Evolutionary conservation across 2,888 invertebrate species (phyloP).

Genomic region (Silvanus unidentatus): DNA sequence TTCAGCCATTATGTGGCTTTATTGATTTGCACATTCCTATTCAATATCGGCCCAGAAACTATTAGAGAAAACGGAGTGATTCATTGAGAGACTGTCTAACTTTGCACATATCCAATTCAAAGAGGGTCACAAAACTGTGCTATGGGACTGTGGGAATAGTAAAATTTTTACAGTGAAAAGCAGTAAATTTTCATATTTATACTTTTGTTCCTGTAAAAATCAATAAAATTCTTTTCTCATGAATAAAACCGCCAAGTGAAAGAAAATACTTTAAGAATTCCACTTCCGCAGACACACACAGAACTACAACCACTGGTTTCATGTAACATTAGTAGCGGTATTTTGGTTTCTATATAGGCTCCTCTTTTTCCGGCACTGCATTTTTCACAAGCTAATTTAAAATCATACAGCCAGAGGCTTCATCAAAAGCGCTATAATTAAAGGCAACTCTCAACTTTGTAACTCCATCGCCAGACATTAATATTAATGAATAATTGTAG

Average conservation of each 20-base stretch:
- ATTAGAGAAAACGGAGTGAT: too few relatives aligned
- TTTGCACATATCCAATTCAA: too few relatives aligned
- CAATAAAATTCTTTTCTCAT: too few relatives aligned
- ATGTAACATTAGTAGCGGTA: too few relatives aligned
- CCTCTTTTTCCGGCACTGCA: slow-evolving; percentile 9
- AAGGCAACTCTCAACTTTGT: slow-evolving; percentile 12
- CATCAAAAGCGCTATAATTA: slow-evolving; percentile 30
- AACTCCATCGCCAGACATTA: slow-evolving; percentile 9
- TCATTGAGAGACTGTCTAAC: too few relatives aligned
- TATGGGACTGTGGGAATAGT: neutral
- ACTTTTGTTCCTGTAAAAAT: too few relatives aligned
- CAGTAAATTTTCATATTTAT: neutral
- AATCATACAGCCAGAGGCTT: slow-evolving; percentile 27
- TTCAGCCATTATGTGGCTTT: neutral
- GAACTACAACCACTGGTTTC: too few relatives aligned
- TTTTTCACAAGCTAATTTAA: slow-evolving; percentile 33
- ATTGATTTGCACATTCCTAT: neutral
- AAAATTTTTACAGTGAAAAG: neutral
- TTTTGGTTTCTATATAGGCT: neutral
- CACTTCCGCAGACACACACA: too few relatives aligned
- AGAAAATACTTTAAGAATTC: too few relatives aligned
- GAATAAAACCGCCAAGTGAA: too few relatives aligned
- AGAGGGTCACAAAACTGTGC: too few relatives aligned
- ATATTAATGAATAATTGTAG: slow-evolving; percentile 13
- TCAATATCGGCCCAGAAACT: too few relatives aligned